These are phyloP conservation scores for Caenorhabditis briggsae DNA, from an alignment of 1,140 invertebrate genomes.

Conservation along the genomic window DNA sequence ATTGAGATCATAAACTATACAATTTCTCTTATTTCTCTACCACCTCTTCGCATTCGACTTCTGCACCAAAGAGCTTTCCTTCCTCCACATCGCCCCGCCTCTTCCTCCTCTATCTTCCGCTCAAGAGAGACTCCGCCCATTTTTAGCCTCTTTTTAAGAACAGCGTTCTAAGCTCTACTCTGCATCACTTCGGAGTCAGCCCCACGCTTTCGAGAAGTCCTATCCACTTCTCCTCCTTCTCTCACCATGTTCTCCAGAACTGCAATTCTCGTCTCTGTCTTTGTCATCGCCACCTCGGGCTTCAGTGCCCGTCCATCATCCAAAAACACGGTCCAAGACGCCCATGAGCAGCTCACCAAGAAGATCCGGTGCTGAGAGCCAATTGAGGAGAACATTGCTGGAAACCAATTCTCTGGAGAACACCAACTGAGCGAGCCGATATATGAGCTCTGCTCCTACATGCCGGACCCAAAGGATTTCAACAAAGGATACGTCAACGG, in stretches of 20 bases:
- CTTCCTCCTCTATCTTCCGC: background rate
- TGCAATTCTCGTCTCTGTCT: background rate
- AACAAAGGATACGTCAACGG: slow-evolving; percentile 26
- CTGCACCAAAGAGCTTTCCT: background rate
- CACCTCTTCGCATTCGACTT: too few relatives aligned
- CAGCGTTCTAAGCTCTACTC: slow-evolving; percentile 3
- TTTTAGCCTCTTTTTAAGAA: background rate
- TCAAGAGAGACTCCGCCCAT: background rate
- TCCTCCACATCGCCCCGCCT: background rate
- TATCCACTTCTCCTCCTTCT: too few relatives aligned
- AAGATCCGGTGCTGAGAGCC: slow-evolving; percentile 24
- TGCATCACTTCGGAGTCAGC: background rate
- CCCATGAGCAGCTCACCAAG: slow-evolving; percentile 17
- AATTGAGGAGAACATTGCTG: background rate
- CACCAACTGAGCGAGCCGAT: slow-evolving; percentile 27
- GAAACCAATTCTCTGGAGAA: background rate
- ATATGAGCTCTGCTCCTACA: slow-evolving; percentile 24
- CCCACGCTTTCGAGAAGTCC: background rate
- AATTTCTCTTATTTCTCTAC: too few relatives aligned
- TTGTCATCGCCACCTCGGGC: background rate
- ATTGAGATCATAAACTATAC: too few relatives aligned
- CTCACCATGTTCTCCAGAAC: background rate
- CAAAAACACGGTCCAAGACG: slow-evolving; percentile 31
- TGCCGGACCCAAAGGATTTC: slow-evolving; percentile 14
- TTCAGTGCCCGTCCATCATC: background rate